Base-by-base conservation (phyloP, 2,113 vertebrate species). In the Tupaia chinensis region DNA sequence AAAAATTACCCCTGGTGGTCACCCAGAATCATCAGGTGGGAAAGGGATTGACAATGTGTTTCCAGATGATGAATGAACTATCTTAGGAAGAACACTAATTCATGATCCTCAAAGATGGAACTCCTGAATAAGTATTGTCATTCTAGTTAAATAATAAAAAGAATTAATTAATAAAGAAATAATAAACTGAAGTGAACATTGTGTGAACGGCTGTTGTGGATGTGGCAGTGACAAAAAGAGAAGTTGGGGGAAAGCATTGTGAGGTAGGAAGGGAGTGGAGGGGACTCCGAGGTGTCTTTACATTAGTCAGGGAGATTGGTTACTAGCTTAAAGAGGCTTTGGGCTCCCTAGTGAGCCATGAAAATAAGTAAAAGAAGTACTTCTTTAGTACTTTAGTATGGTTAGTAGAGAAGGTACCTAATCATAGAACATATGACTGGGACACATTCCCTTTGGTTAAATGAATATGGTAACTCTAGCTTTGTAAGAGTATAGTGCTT, bases 181-280 rank as follows among this genome's bases (percentile, higher is more conserved):
- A 61, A 68, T 29, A 60, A 87, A 72, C 11, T 29, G 65, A 54
- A 66, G 9, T 34, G 32, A 34, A 25, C 25, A 84, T 66, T 6
- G 15, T 80, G 54, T 93, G 61, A 80, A 13, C n/a, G 86, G 61
- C 11, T 93, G 34, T 6, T 91, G 68, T 44, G 72, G 25, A 60
- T 44, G 25, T 19, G n/a, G 32, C 27, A 69, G 12, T 34, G n/a
- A 89, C 25, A 60, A 76, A 84, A 69, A 3, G 14, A 89, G 17
- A 54, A 2, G 27, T 14, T 74, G 9, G 7, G 2, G 7, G 12
- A 60, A 90, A 53, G 25, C 7, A 13, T 23, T 12, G 17, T 25
- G 22, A 1, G 23, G 3, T 15, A 12, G 1, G 60, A 13, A n/a
- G 3, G 19, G 54, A 29, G 11, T 22, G 8, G 3, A 76, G 3